Base-by-base conservation (phyloP, 2,797 vertebrate genomes). In the Kryptopterus vitreolus region DNA sequence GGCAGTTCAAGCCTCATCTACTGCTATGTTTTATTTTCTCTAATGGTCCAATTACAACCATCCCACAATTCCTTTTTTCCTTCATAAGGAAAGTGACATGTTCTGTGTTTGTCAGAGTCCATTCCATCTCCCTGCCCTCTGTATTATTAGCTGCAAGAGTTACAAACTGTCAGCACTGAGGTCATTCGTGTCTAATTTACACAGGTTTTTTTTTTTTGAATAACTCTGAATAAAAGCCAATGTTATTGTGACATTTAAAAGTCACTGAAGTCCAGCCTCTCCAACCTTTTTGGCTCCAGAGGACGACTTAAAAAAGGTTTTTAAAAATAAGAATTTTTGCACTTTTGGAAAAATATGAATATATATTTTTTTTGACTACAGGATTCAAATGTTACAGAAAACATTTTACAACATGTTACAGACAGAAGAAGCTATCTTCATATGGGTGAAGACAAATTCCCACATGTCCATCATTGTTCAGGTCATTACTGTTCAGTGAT, bases 11-110 rank as follows among this genome's bases (percentile, higher is more conserved):
- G 71, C 24, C 68, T 71, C 78, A 46, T 46, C 57, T 65, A 55
- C 46, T 52, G 63, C 73, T 74, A 68, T 82, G 79, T 73, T 35
- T n/a, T 57, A 38, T 38, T 83, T 65, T 57, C 71, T 57, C 31
- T 24, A 61, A 29, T 63, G 57, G 85, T 84, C 71, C 62, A 62
- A 82, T 35, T 50, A 72, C 58, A 79, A 70, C 33, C 22, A 1
- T 58, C 52, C 43, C 38, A 11, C 58, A 58, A 46, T 76, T 75
- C 46, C 26, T 18, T 24, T 13, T 61, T 62, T 38, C 59, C n/a
- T 83, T 77, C 53, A 33, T 22, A 33, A 33, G 69, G 65, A 58
- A n/a, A 59, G 29, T 22, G n/a, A 43, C 59, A 13, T 35, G 20
- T 38, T 66, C 43, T 48, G n/a, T 8, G 0, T 50, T 43, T 22